Evolutionary conservation across 2,113 vertebrate species (phyloP).

Genomic region (Psephotus haematonotus): DNA sequence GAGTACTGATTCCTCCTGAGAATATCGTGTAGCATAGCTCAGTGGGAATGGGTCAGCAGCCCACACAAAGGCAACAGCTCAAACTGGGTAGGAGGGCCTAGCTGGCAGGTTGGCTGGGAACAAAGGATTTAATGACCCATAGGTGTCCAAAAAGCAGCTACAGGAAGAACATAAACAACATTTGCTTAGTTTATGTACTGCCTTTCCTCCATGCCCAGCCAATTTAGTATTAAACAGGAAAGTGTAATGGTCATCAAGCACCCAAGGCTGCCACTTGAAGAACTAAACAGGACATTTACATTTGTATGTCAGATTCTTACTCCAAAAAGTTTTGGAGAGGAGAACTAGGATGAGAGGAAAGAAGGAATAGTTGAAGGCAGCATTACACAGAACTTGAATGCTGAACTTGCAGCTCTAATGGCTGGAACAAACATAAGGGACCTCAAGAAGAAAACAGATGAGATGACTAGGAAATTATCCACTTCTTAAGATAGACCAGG

Average conservation of each 20-base stretch:
- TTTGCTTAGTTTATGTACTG: neutral
- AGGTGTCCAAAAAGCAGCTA: slow-evolving; percentile 15
- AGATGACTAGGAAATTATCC: neutral
- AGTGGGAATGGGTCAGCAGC: neutral
- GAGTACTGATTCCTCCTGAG: neutral
- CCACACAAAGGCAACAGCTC: neutral
- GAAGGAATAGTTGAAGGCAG: neutral
- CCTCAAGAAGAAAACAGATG: neutral
- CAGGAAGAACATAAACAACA: slow-evolving; percentile 12
- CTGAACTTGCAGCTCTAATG: neutral
- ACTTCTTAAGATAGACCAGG: neutral
- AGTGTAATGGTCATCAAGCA: neutral
- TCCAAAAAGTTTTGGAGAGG: neutral
- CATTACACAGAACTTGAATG: neutral
- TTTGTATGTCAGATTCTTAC: neutral
- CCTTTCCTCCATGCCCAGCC: neutral
- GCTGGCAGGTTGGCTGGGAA: neutral
- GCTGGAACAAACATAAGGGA: neutral
- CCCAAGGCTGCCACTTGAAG: neutral
- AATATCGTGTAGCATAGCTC: rapidly evolving
- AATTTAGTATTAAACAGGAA: neutral
- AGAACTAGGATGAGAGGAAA: neutral
- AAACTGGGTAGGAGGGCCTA: neutral
- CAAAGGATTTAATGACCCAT: slow-evolving; percentile 2
- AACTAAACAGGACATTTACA: neutral